phyloP scores from a whole-genome alignment of 2,888 invertebrate species.

The Dicycla oo region DNA sequence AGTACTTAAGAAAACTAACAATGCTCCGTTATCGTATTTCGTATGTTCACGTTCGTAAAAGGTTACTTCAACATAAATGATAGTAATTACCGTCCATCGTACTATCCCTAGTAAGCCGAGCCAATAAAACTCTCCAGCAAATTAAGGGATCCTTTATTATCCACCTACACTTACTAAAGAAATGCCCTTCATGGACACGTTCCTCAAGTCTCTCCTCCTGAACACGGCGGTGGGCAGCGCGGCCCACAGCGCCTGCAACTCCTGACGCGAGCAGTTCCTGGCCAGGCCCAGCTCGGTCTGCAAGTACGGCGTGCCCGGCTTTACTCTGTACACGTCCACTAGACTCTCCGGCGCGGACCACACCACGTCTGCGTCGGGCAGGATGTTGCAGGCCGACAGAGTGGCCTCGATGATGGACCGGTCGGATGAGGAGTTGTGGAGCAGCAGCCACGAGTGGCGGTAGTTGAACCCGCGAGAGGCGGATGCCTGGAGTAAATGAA shows the following conservation, averaged over 20 bases:
- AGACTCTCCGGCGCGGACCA: constrained; percentile 72
- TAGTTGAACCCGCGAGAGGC: constrained; percentile 76
- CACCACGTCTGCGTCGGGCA: constrained; percentile 82
- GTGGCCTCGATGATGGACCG: constrained; percentile 58
- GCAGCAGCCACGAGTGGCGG: constrained; percentile 81
- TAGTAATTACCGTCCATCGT: not conserved
- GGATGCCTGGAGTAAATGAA: constrained; percentile 75
- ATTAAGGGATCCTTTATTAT: not conserved
- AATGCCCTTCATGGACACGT: constrained; percentile 73
- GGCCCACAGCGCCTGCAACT: constrained; percentile 70
- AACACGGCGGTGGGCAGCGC: constrained; percentile 71
- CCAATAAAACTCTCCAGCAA: not conserved
- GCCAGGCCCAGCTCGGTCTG: constrained; percentile 66
- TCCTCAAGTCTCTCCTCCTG: constrained; percentile 77
- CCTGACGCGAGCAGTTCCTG: constrained; percentile 48
- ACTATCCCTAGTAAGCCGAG: not conserved
- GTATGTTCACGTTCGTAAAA: not conserved
- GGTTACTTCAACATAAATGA: not conserved
- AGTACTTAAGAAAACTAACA: not conserved
- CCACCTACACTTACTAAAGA: constrained; percentile 73
- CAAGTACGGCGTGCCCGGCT: constrained; percentile 66
- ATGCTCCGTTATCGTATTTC: not conserved
- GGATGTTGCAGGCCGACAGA: constrained; percentile 67
- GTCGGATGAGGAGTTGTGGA: constrained; percentile 70
- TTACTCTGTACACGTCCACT: constrained; percentile 78